Base-by-base conservation (phyloP, 1,140 invertebrate species). In the Dolichoris vasculosae region DNA sequence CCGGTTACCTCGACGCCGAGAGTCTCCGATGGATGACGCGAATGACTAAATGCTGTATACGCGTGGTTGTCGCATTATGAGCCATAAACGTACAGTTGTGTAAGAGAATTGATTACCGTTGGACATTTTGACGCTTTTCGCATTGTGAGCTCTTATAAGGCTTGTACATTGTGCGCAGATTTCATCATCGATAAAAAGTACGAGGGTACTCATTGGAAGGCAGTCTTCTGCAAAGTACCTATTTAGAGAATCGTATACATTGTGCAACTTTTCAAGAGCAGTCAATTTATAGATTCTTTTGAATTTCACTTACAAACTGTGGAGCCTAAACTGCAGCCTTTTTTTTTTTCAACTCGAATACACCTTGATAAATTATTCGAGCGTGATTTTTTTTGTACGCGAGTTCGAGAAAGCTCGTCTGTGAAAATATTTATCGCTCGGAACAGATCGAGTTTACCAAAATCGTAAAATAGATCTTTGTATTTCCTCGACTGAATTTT, bases 151-250 rank as follows among this genome's bases (percentile, higher is more conserved):
- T 69, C 55, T 26, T 46, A 43, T 40, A 40, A 59, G 46, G 35
- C 48, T 59, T 30, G 23, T n/a, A 84, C 83, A 78, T 84, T 83
- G 82, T 83, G 40, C 38, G 59, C 38, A 15, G 55, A 40, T 77
- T 48, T 83, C 38, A 55, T 71, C 32, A 32, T 48, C 82, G 73
- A 78, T 78, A 51, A 77, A 78, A 78, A 84, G 80, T 59, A 82
- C 35, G 23, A 76, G 71, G 71, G 83, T 69, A 80, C 77, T 85
- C 76, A 79, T 84, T 84, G 63, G 63, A 30, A 79, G 38, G 48
- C 48, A 84, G 83, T 84, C 83, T 46, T 35, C 64, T 63, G 84
- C 84, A 46, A 85, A 85, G 78, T 85, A 35, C 80, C 69, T 85
- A 75, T 84, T 84, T 80, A 46, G 83, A 73, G 76, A 69, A 75